phyloP scores from a whole-genome alignment of 53 echinoderm and acorn worm genomes.

The Paelopatides confundens region DNA sequence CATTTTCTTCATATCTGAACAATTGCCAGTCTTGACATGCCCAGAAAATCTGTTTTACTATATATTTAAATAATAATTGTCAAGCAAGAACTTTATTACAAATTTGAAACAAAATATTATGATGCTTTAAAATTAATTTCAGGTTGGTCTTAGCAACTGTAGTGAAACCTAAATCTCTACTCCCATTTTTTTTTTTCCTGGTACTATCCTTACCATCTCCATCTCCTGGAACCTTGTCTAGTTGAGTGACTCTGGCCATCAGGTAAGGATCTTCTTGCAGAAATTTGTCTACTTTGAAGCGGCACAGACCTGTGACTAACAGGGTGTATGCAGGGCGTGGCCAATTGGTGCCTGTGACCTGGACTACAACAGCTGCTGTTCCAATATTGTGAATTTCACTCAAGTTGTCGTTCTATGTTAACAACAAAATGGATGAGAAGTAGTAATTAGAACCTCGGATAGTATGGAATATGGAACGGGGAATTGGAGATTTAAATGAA shows the following conservation, averaged over 20 bases:
- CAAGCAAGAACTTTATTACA: background rate
- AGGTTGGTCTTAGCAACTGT: background rate
- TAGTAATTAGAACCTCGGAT: too few species aligned
- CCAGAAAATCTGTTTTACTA: too few species aligned
- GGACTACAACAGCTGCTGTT: slow-evolving; percentile 96
- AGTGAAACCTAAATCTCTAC: background rate
- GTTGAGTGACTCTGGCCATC: slow-evolving; percentile 85
- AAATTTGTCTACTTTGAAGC: slow-evolving; percentile 83
- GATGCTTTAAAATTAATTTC: too few species aligned
- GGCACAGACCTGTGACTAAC: slow-evolving; percentile 94
- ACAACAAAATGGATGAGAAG: background rate
- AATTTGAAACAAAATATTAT: too few species aligned
- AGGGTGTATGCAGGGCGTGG: slow-evolving; percentile 96
- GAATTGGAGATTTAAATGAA: too few species aligned
- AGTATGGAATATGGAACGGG: too few species aligned
- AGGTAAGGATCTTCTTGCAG: slow-evolving; percentile 86
- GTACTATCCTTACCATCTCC: slow-evolving; percentile 59
- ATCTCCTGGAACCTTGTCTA: slow-evolving; percentile 93
- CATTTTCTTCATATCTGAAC: too few species aligned
- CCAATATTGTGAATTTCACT: slow-evolving; percentile 88
- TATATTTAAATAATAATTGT: too few species aligned
- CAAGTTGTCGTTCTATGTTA: slow-evolving; percentile 35
- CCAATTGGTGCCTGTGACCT: slow-evolving; percentile 99
- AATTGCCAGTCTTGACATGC: too few species aligned
- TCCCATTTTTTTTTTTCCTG: background rate